These are phyloP conservation scores for Galerucella pusilla DNA, from an alignment of 2,888 invertebrate species.

Conservation along the genomic window DNA sequence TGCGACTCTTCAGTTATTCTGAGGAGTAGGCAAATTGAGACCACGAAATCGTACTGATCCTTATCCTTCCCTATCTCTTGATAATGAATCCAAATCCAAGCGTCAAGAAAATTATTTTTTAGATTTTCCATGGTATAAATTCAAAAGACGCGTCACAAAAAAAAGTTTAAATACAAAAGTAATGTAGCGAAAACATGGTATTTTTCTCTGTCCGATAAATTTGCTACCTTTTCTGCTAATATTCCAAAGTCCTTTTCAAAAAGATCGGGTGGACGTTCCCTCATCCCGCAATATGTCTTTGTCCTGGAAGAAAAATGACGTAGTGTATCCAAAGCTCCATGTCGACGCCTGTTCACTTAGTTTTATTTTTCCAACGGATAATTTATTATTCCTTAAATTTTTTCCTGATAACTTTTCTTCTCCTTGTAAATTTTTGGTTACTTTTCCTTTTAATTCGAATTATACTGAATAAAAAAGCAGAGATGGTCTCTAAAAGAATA, in stretches of 20 bases:
- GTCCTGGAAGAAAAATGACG: constrained; percentile 34
- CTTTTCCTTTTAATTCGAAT: too few relatives aligned
- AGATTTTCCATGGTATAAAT: neutral
- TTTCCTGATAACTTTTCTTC: neutral
- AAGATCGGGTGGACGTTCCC: constrained; percentile 16
- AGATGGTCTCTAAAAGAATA: too few relatives aligned
- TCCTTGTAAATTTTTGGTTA: neutral
- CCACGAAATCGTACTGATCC: too few relatives aligned
- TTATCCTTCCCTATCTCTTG: too few relatives aligned
- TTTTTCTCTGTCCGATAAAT: constrained; percentile 17
- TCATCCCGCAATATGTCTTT: constrained; percentile 28
- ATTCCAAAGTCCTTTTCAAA: constrained; percentile 16
- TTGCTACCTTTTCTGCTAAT: constrained; percentile 22
- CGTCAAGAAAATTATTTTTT: too few relatives aligned
- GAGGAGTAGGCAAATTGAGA: too few relatives aligned
- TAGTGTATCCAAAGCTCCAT: constrained; percentile 31
- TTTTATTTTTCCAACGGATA: constrained; percentile 31
- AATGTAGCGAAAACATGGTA: constrained; percentile 12
- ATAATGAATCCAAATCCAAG: too few relatives aligned
- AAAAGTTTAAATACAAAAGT: constrained; percentile 15
- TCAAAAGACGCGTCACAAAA: neutral
- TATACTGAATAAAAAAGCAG: too few relatives aligned
- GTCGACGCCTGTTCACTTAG: constrained; percentile 40
- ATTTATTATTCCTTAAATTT: constrained; percentile 29
- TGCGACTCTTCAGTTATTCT: too few relatives aligned